A percentile compares a stretch with the other conserved stretches of the same genome.
These are phyloP conservation scores for Cheracebus regulus DNA, from an alignment of 2,797 vertebrate genomes.

Conservation along the genomic window DNA sequence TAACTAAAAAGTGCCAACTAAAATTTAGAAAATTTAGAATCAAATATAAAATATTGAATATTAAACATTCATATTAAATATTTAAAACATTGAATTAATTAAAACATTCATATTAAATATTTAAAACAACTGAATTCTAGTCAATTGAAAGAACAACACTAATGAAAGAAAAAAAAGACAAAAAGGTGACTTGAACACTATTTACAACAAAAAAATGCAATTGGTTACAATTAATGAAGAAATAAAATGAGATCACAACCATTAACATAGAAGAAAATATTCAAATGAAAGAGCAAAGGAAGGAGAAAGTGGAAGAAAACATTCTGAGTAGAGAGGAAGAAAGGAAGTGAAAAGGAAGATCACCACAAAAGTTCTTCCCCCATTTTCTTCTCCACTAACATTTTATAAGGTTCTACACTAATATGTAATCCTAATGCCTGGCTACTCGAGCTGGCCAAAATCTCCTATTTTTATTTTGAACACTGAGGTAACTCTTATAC, in stretches of 20 bases:
- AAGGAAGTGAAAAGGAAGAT: neutral
- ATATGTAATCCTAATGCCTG: neutral
- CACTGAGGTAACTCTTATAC: neutral
- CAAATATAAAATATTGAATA: neutral
- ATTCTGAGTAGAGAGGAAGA: neutral
- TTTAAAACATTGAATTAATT: neutral
- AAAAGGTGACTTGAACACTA: neutral
- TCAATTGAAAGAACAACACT: neutral
- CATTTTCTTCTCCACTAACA: neutral
- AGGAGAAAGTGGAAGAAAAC: neutral
- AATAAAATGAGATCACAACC: neutral
- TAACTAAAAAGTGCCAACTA: neutral
- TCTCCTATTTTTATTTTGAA: neutral
- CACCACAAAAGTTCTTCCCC: neutral
- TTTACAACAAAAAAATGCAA: neutral
- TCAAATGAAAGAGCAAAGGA: neutral
- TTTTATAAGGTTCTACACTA: neutral
- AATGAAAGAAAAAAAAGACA: neutral
- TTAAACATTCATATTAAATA: neutral
- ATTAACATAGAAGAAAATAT: neutral
- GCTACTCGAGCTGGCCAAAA: neutral
- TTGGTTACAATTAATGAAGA: neutral
- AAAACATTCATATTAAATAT: neutral
- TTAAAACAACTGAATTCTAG: neutral
- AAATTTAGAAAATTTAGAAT: neutral